A percentile compares a stretch with the other conserved stretches of the same genome.
Evolutionary conservation across 37 sponge, comb jelly and placozoan genomes (phyloP).

Genomic region (Dysidea cf. avara): DNA sequence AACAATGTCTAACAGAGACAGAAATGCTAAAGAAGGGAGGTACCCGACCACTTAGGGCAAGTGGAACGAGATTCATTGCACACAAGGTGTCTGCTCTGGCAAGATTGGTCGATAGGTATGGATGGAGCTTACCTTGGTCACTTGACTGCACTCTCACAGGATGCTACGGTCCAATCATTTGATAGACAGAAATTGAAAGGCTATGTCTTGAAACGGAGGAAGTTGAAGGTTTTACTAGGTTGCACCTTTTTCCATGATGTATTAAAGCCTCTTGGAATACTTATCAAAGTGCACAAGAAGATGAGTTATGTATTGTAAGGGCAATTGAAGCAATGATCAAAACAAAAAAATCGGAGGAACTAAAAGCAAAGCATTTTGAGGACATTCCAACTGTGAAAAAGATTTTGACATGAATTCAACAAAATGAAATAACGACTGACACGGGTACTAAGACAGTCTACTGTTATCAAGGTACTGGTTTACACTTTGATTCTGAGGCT

Average conservation of each 20-base stretch:
- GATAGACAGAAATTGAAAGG: slow-evolving; percentile 45
- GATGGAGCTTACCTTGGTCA: slow-evolving; percentile 30
- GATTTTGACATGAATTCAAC: slow-evolving; percentile 13
- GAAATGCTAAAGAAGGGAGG: slow-evolving; percentile 23
- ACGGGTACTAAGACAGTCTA: too few species aligned
- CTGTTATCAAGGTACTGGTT: too few species aligned
- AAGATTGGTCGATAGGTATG: slow-evolving; percentile 22
- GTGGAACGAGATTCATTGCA: slow-evolving; percentile 48
- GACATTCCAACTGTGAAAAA: slow-evolving; percentile 40
- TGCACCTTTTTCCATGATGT: slow-evolving; percentile 49
- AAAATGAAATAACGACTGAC: slow-evolving; percentile 7
- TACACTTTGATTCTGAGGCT: too few species aligned
- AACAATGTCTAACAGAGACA: slow-evolving; percentile 3
- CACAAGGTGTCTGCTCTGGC: slow-evolving; percentile 53
- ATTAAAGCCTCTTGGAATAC: slow-evolving; percentile 32
- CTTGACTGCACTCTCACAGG: slow-evolving; percentile 18
- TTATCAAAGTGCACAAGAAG: slow-evolving; percentile 23
- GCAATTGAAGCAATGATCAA: slow-evolving; percentile 51
- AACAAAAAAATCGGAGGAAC: slow-evolving; percentile 33
- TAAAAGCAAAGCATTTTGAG: slow-evolving; percentile 15
- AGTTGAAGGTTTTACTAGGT: slow-evolving; percentile 18
- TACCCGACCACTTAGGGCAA: slow-evolving; percentile 27
- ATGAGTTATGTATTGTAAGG: slow-evolving; percentile 41
- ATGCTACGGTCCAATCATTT: slow-evolving; percentile 22
- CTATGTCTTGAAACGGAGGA: slow-evolving; percentile 35